A percentile compares a stretch with the other conserved stretches of the same genome.
Conservation (phyloP, 92 coral and sea anemone genomes). For the Parazoanthus atlanticus region DNA sequence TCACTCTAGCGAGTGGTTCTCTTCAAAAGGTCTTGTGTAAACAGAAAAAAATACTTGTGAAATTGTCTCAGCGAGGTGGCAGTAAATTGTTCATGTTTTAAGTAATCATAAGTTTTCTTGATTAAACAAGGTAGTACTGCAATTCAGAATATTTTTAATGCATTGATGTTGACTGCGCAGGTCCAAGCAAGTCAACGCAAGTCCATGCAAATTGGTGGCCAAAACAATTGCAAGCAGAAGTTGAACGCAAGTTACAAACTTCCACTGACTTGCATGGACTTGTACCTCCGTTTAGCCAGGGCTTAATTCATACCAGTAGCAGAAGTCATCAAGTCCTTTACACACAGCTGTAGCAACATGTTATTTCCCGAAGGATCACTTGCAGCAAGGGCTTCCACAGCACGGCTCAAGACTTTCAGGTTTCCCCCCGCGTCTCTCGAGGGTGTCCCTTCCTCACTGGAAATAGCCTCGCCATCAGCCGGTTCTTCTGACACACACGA, state of each 20-base stretch:
- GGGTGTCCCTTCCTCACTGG: constrained; percentile 42
- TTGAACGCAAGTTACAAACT: too few relatives aligned
- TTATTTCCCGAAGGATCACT: constrained; percentile 75
- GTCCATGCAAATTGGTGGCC: too few relatives aligned
- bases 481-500: constrained; percentile 30
- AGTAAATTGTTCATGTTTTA: too few relatives aligned
- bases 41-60: neutral
- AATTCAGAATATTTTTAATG: too few relatives aligned
- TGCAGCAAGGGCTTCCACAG: constrained; percentile 74
- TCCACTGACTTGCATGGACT: neutral
- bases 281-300: neutral
- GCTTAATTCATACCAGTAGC: constrained; percentile 72
- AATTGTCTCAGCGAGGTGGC: too few relatives aligned
- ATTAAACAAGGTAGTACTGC: too few relatives aligned
- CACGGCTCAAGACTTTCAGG: constrained; percentile 70
- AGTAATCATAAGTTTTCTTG: too few relatives aligned
- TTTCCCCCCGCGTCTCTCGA: constrained; percentile 27
- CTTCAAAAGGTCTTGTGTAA: too few relatives aligned
- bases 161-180: too few relatives aligned
- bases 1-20: too few relatives aligned
- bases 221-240: too few relatives aligned
- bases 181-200: too few relatives aligned
- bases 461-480: neutral
- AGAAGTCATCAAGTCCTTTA: constrained; percentile 82
- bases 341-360: constrained; percentile 72